These are phyloP conservation scores for Clupea harengus DNA, from an alignment of 2,113 vertebrate species.

Conservation along the genomic window DNA sequence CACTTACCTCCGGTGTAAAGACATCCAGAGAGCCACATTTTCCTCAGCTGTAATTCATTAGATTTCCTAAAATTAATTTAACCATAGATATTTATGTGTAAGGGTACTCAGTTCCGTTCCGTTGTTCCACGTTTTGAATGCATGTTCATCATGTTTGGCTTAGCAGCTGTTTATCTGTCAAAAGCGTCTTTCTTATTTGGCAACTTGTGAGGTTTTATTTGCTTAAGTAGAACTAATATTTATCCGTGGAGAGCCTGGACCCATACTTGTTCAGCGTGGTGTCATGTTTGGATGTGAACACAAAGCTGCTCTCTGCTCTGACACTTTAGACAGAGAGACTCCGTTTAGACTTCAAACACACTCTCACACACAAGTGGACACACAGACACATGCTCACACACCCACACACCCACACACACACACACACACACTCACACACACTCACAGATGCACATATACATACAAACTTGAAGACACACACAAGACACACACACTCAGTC, in stretches of 20 bases:
- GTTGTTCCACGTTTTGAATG: conserved; percentile 19
- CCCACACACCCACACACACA: not conserved
- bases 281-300: conserved; percentile 56
- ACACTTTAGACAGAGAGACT: conserved; percentile 33
- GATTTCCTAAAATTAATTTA: conserved; percentile 19
- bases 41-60: not conserved
- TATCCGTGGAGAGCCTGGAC: conserved; percentile 46
- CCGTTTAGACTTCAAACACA: conserved; percentile 21
- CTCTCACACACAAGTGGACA: conserved; percentile 16
- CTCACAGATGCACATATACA: too few species aligned
- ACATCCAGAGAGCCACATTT: not conserved
- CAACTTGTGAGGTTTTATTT: conserved; percentile 56
- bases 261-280: conserved; percentile 38
- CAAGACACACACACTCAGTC: conserved; percentile 13
- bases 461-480: conserved; percentile 3
- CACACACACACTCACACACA: not conserved
- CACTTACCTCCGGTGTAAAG: not conserved
- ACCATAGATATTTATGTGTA: not conserved
- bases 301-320: conserved; percentile 63
- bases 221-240: conserved; percentile 58
- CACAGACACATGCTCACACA: not conserved
- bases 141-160: conserved; percentile 38
- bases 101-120: conserved; percentile 22
- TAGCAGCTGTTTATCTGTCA: conserved; percentile 42
- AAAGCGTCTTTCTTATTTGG: conserved; percentile 41